phyloP scores from a whole-genome alignment of 2,888 invertebrate species.

The Cataglyphis cursor region DNA sequence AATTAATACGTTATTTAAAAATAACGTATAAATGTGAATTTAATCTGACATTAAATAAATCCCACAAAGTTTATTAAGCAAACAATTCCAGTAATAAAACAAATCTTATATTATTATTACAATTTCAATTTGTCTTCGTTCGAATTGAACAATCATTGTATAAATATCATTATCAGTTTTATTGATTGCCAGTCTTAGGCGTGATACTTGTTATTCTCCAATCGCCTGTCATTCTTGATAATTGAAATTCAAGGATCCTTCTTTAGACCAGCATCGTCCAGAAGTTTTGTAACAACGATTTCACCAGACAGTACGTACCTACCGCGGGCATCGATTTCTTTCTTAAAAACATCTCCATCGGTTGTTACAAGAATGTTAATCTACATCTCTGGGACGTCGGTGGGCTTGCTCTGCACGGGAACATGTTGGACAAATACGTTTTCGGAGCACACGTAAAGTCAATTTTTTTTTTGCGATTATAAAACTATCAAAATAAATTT shows the following conservation, averaged over 20 bases:
- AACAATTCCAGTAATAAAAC: not conserved
- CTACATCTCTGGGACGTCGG: slow-evolving; percentile 95
- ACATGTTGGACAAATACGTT: slow-evolving; percentile 93
- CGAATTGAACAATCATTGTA: not conserved
- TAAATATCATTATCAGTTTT: not conserved
- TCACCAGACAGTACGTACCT: slow-evolving; percentile 89
- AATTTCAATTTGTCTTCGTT: not conserved
- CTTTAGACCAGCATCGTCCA: slow-evolving; percentile 89
- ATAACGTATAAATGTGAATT: not conserved
- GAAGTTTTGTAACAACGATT: slow-evolving; percentile 91
- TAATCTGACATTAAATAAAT: not conserved
- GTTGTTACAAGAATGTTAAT: slow-evolving; percentile 89
- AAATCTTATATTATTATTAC: not conserved
- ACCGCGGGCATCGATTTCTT: slow-evolving; percentile 92
- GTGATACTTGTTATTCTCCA: slow-evolving; percentile 1
- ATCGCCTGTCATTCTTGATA: slow-evolving; percentile 45
- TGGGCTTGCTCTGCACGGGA: slow-evolving; percentile 92
- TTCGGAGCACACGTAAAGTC: slow-evolving; percentile 90
- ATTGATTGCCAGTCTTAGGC: not conserved
- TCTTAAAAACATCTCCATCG: slow-evolving; percentile 89
- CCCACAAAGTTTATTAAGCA: not conserved
- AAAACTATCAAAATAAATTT: not conserved
- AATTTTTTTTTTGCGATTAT: not conserved
- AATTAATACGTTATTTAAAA: not conserved
- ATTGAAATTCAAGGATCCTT: slow-evolving; percentile 67